These are phyloP conservation scores for Drosophila anomalata DNA, from an alignment of 2,888 invertebrate species.

Conservation along the genomic window DNA sequence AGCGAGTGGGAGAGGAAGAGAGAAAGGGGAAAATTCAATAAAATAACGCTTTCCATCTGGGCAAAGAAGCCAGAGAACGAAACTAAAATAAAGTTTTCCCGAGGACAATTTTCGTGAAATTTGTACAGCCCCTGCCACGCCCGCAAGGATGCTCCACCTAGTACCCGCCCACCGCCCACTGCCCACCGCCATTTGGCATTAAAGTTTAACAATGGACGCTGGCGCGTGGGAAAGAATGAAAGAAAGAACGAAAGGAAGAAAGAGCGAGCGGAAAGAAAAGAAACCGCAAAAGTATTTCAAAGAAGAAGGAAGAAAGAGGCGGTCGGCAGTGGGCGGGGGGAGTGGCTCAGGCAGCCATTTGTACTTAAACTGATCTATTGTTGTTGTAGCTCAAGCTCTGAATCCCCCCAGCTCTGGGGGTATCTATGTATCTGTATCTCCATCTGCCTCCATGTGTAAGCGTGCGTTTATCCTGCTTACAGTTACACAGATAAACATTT, in stretches of 20 bases:
- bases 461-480: slow-evolving; percentile 63
- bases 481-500: slow-evolving; percentile 72
- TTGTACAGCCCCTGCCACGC: slow-evolving; percentile 57
- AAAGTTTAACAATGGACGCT: slow-evolving; percentile 67
- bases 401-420: slow-evolving; percentile 15
- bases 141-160: slow-evolving; percentile 4
- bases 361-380: slow-evolving; percentile 74
- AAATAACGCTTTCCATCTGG: slow-evolving; percentile 74
- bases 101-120: slow-evolving; percentile 70
- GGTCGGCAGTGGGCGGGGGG: background rate
- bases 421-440: slow-evolving; percentile 21
- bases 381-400: slow-evolving; percentile 51
- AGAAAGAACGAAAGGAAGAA: slow-evolving; percentile 24
- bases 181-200: slow-evolving; percentile 40
- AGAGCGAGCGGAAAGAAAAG: slow-evolving; percentile 31
- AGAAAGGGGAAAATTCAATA: slow-evolving; percentile 64
- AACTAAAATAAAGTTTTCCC: slow-evolving; percentile 54
- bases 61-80: slow-evolving; percentile 28
- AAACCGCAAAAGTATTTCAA: slow-evolving; percentile 61
- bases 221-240: slow-evolving; percentile 47
- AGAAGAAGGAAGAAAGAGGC: slow-evolving; percentile 4
- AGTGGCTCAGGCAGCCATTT: slow-evolving; percentile 53
- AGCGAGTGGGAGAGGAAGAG: background rate
- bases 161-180: background rate
- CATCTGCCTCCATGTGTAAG: slow-evolving; percentile 28